Base-by-base conservation (phyloP, 2,113 vertebrate species). In the Leptodactylus fuscus region DNA sequence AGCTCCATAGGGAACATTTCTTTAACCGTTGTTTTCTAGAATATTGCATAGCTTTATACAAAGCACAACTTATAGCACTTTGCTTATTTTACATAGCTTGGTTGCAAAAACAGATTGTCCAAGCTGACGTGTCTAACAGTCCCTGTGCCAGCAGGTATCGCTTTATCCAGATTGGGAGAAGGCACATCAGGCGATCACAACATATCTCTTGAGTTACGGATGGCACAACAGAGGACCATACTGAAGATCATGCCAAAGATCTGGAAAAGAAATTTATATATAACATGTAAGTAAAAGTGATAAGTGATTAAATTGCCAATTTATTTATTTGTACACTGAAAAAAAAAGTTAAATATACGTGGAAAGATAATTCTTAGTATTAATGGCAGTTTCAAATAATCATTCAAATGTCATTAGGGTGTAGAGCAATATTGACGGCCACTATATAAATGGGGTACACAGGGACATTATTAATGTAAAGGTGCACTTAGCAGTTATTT, bases 161-260 rank as follows among this genome's bases (percentile, higher is more conserved):
- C 27, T 79, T 7, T 36, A 77, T 62, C 55, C 38, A 65, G 34
- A 24, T 32, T 70, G 12, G 46, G 34, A 44, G 48, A 1, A 79
- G 53, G 74, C 49, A 53, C 48, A 85, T 84, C 32, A 78, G 86
- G 34, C 95, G 85, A 53, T 96, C 93, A 99, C 88, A 98, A 95
- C 90, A 97, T 93, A 87, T 99, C 97, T 88, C 95, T 94, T 77
- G 95, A 96, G 93, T 97, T 98, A 81, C 96, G 96, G 89, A 99
- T 97, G 1, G 92, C 97, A 90, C 98, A 99, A 91, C 98, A 99
- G 67, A 99, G 96, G 85, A 99, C 95, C 97, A 99, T 98, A 88
- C 97, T 99, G 94, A 98, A 98, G 89, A 99, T 95, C 98, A 99
- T 99, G 89, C 97, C 98, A 67, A 98, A 97, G 89, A 98, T 96